Conservation (phyloP, 2,888 invertebrate species). For the Cryptocephalus primarius region DNA sequence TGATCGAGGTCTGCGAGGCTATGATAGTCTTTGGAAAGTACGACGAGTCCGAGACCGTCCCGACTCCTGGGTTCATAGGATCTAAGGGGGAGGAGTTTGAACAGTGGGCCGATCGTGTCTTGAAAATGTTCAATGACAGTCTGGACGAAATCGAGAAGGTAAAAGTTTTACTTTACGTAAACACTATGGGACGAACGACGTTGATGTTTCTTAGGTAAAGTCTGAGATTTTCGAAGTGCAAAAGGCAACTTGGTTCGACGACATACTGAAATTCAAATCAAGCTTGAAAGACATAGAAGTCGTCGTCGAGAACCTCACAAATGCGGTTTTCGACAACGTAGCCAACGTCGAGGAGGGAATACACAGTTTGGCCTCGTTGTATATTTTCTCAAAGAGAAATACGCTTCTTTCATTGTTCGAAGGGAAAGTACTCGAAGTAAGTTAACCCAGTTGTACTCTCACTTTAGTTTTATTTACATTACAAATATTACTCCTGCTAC, state of each 20-base stretch:
- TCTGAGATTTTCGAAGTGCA: conserved; percentile 66
- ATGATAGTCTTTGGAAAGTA: conserved; percentile 78
- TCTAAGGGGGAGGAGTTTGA: conserved; percentile 58
- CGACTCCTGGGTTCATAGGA: conserved; percentile 67
- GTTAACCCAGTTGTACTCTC: neutral
- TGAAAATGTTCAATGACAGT: conserved; percentile 58
- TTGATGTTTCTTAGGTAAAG: conserved; percentile 36
- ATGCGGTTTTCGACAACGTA: conserved; percentile 65
- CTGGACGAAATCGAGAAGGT: conserved; percentile 46
- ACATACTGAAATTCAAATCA: conserved; percentile 50
- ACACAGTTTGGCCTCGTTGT: conserved; percentile 62
- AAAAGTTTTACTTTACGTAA: conserved; percentile 5
- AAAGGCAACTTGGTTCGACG: conserved; percentile 73
- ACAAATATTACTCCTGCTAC: neutral
- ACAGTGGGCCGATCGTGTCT: conserved; percentile 56
- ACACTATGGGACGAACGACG: neutral
- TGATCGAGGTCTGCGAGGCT: conserved; percentile 78
- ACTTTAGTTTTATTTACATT: too few species aligned
- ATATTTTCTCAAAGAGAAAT: conserved; percentile 66
- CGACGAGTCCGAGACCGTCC: conserved; percentile 59
- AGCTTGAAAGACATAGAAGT: conserved; percentile 56
- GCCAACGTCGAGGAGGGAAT: conserved; percentile 74
- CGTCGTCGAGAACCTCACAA: conserved; percentile 73
- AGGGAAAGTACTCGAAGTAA: conserved; percentile 51
- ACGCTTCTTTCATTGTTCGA: conserved; percentile 60